Evolutionary conservation across 2,113 vertebrate genomes (phyloP).

Genomic region (Microcebus tavaratra): DNA sequence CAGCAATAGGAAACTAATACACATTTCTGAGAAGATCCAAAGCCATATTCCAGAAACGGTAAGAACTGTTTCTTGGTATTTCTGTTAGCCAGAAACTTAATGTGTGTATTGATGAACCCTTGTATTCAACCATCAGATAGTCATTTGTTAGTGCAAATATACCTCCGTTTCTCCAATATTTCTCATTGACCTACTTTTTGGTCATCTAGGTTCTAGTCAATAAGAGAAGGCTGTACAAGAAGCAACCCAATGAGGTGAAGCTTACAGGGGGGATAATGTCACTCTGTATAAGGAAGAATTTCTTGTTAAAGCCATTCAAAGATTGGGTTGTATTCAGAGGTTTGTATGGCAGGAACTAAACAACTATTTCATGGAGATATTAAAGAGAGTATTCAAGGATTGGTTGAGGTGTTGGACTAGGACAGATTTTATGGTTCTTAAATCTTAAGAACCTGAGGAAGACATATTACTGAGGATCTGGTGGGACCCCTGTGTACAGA

Average conservation of each 20-base stretch:
- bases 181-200: neutral
- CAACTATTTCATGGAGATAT: neutral
- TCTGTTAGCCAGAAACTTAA: slow-evolving; percentile 35
- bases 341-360: neutral
- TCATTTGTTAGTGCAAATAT: neutral
- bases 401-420: slow-evolving; percentile 2
- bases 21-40: slow-evolving; percentile 36
- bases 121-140: neutral
- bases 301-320: slow-evolving; percentile 32
- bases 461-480: neutral
- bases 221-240: neutral
- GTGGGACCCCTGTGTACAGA: neutral
- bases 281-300: slow-evolving; percentile 26
- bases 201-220: neutral
- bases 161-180: neutral
- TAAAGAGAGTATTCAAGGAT: slow-evolving; percentile 28
- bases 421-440: neutral
- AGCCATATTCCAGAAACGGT: neutral
- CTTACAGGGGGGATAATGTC: neutral
- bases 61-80: slow-evolving; percentile 26
- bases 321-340: neutral
- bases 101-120: neutral
- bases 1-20: neutral
- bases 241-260: neutral
- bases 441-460: slow-evolving; percentile 17